Base-by-base conservation (phyloP, 2,113 vertebrate species). In the Phainopepla nitens region DNA sequence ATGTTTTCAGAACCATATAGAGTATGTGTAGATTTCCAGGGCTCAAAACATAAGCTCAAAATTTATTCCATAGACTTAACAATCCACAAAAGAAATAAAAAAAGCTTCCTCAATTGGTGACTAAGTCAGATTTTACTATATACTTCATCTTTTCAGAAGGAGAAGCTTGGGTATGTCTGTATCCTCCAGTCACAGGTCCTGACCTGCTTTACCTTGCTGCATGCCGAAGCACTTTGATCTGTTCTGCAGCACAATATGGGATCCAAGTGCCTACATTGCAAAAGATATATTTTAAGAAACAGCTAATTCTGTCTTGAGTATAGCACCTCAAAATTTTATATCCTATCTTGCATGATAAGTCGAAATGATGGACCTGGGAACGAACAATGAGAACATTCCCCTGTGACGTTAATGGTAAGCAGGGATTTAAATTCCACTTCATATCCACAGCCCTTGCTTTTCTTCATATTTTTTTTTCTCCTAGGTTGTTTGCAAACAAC, bases 191-290 rank as follows among this genome's bases (percentile, higher is more conserved):
- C 81, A 82, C 35, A 72, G 31, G 20, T 89, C 50, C 57, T 90
- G 90, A 96, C 69, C 82, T 94, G 64, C 57, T 96, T 93, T 93
- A 76, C 60, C 66, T 84, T 93, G 51, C 39, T 94, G 71, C 54
- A 8, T 56, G 49, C 42, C 58, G 60, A 93, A 89, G 53, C 71
- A 79, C 72, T 96, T 93, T 90, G 78, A 81, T 92, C 49, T 54
- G 4, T 76, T 92, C 81, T 66, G 50, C 45, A 78, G 71, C 51
- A 76, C 12, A 53, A 61, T 31, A 47, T 7, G 79, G 42, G 29
- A 89, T 91, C 41, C 56, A 87, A 79, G 33, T 56, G 64, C 68
- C 60, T 89, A 31, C 47, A 42, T 2, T 71, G 70, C 62, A 78
- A 60, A 68, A 88, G 56, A 35, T 72, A 81, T 3, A 71, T 50